Percentiles rank a stretch among this genome's conserved stretches.
Conservation (phyloP, 2,113 vertebrate genomes). For the Xiphorhynchus elegans region DNA sequence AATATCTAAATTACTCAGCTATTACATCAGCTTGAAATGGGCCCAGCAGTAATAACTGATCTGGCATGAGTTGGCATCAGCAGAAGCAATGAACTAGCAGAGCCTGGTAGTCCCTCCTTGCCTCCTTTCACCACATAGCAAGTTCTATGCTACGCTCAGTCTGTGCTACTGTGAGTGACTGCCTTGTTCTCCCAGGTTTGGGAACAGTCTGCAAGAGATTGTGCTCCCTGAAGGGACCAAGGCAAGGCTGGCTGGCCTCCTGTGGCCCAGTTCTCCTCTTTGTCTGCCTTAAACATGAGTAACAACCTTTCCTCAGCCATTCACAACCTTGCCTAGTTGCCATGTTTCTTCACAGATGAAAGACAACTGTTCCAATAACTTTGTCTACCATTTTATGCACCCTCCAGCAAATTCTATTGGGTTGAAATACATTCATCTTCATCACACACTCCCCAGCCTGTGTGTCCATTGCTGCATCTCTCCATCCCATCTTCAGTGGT, state of each 20-base stretch:
- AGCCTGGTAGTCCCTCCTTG: background rate
- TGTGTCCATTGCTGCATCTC: background rate
- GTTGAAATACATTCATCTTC: background rate
- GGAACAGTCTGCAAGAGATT: background rate
- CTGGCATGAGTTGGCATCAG: background rate
- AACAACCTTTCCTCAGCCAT: background rate
- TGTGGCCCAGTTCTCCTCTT: background rate
- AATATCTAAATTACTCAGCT: background rate
- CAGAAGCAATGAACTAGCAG: background rate
- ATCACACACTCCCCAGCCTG: background rate
- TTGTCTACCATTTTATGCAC: background rate
- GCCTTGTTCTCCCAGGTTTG: background rate
- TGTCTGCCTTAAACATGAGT: background rate
- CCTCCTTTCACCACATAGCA: background rate
- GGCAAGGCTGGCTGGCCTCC: background rate
- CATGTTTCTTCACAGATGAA: accelerated
- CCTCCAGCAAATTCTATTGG: background rate
- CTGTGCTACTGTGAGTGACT: background rate
- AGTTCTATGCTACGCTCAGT: no score
- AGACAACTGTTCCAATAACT: background rate
- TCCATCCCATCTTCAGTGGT: background rate
- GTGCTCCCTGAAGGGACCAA: background rate
- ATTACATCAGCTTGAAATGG: background rate
- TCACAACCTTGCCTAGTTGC: background rate
- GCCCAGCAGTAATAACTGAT: background rate